These are phyloP conservation scores for Megaleporinus macrocephalus DNA, from an alignment of 2,113 vertebrate genomes.

Conservation along the genomic window DNA sequence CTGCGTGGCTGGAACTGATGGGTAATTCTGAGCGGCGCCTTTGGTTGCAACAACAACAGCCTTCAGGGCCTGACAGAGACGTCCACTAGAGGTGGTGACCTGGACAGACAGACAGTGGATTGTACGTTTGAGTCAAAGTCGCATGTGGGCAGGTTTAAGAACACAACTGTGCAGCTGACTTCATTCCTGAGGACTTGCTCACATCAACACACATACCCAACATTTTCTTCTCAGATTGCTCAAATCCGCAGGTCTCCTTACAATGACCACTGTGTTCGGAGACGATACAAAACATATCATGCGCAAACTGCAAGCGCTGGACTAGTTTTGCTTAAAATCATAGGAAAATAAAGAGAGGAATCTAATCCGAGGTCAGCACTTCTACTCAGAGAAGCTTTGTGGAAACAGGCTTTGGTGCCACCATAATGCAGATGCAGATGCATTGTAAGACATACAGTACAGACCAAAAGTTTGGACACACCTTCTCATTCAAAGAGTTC, in stretches of 20 bases:
- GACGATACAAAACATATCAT: neutral
- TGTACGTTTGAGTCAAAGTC: neutral
- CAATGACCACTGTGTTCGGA: neutral
- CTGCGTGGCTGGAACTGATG: constrained; percentile 81
- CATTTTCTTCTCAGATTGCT: constrained; percentile 17
- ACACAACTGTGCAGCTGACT: constrained; percentile 20
- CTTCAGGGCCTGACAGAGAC: constrained; percentile 85
- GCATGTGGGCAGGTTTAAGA: neutral
- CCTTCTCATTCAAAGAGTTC: too few species aligned
- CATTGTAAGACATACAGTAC: too few species aligned
- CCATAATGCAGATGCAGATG: too few species aligned
- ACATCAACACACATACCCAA: constrained; percentile 17
- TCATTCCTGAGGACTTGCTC: neutral
- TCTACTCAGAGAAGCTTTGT: too few species aligned
- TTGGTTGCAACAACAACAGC: constrained; percentile 88
- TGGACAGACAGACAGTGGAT: constrained; percentile 39
- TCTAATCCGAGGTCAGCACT: too few species aligned
- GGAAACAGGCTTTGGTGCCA: too few species aligned
- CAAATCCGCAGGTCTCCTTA: neutral
- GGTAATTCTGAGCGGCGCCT: constrained; percentile 87
- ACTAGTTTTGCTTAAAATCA: too few species aligned
- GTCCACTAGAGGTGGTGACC: constrained; percentile 82
- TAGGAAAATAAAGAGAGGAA: too few species aligned
- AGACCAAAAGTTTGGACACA: too few species aligned
- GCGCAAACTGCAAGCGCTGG: too few species aligned